Conservation (phyloP, 1,140 invertebrate species). For the Pollicipes pollicipes region DNA sequence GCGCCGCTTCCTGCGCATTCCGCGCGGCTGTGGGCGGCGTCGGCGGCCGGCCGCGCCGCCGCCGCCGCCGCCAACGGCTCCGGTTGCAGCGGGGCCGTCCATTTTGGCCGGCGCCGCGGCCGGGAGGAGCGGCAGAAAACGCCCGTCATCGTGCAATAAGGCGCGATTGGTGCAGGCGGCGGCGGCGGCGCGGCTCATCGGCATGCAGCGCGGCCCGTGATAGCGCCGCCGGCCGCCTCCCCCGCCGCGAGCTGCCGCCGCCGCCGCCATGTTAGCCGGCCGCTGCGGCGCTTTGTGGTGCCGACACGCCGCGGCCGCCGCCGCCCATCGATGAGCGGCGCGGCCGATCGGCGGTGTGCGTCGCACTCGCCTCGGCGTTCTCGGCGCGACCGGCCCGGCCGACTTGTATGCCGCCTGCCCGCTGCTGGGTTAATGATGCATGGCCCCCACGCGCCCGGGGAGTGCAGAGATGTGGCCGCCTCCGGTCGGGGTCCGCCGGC, state of each 20-base stretch:
- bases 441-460: background rate
- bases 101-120: background rate
- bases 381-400: too few species aligned
- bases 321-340: background rate
- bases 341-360: background rate
- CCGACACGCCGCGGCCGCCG: too few species aligned
- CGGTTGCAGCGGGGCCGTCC: background rate
- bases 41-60: too few species aligned
- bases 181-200: background rate
- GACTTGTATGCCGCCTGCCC: too few species aligned
- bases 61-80: too few species aligned
- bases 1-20: too few species aligned
- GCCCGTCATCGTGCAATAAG: conserved; percentile 1
- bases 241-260: too few species aligned
- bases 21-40: background rate
- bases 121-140: background rate
- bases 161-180: background rate
- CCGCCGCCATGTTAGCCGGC: background rate
- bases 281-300: background rate
- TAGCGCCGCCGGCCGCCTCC: background rate
- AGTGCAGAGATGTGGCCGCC: background rate
- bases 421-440: background rate
- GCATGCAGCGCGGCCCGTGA: background rate
- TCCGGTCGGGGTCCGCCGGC: background rate
- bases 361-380: too few species aligned